Evolutionary conservation across 1,140 invertebrate genomes (phyloP), one percentile per base, ranked within the genome.

Genomic region (Pararge aegeria): DNA sequence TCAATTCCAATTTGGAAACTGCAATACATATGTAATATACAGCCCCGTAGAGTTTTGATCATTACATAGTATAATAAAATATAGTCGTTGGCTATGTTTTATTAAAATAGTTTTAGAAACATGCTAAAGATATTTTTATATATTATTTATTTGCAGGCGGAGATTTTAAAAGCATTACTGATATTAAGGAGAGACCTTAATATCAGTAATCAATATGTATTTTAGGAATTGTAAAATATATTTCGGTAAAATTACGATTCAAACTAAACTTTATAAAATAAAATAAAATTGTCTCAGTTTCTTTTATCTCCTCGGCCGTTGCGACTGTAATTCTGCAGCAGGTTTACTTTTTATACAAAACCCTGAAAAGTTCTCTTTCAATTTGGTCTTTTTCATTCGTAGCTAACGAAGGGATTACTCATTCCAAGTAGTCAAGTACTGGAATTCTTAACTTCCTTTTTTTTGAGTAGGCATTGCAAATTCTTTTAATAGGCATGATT

Each of bases 371-470:
- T 34, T 12, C 30, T 46, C 19, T 20, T 46, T 55, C 30, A 24
- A 55, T 55, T 53, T 34, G 29, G n/a, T 20, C 38, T 24, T 49
- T 38, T 40, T 52, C 29, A 56, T 54, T 54, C 53, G 34, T 49
- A 51, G 44, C 54, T 57, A 66, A 61, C 63, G 53, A 57, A 60
- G 40, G 64, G 49, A 66, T 61, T 61, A 61, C 42, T 46, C 42
- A 20, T 46, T 46, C 12, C 42, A 20, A 46, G 18, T 46, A 20
- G 3, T 12, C 29, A 30, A 30, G 40, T 46, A 46, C 42, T 18
- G 5, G 38, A 10, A 18, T 9, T 7, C 38, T 20, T 46, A 9
- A 20, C 18, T 44, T 44, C 1, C 7, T 13, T 40, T 16, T 40
- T 40, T 40, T 15, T n/a, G n/a, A n/a, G n/a, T n/a, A 40, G 12